These are phyloP conservation scores for Trachelus tabidus DNA, from an alignment of 2,888 invertebrate species.

Conservation along the genomic window DNA sequence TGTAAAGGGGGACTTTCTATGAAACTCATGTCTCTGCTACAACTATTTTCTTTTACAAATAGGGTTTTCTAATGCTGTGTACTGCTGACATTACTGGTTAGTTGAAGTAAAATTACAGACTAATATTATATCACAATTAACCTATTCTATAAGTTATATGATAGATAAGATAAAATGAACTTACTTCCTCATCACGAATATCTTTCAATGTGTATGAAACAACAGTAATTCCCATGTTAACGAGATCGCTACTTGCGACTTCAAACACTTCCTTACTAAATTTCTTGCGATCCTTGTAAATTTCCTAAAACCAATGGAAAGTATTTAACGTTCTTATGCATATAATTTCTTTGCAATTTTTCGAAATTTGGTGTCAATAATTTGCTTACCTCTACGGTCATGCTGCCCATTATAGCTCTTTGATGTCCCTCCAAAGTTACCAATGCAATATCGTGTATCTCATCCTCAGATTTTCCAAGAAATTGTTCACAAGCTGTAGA, in stretches of 20 bases:
- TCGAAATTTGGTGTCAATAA: neutral
- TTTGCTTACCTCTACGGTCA: slow-evolving; percentile 84
- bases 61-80: neutral
- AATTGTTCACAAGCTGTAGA: slow-evolving; percentile 95
- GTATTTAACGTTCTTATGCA: slow-evolving; percentile 6
- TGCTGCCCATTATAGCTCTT: slow-evolving; percentile 95
- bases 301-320: slow-evolving; percentile 71
- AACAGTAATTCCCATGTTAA: slow-evolving; percentile 96
- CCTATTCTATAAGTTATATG: neutral
- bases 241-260: slow-evolving; percentile 93
- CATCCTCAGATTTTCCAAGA: slow-evolving; percentile 86
- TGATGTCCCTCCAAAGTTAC: slow-evolving; percentile 95
- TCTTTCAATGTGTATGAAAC: slow-evolving; percentile 95
- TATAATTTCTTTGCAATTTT: neutral
- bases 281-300: slow-evolving; percentile 95
- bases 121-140: neutral
- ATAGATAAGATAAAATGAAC: slow-evolving; percentile 33
- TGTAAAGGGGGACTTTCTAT: slow-evolving; percentile 42
- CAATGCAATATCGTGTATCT: slow-evolving; percentile 91
- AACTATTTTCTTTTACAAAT: neutral
- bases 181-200: slow-evolving; percentile 93
- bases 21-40: neutral
- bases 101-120: neutral
- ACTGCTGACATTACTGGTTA: neutral
- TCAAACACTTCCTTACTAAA: slow-evolving; percentile 96